Conservation (phyloP, 2,888 invertebrate species). For the Hofmannophila pseudospretella region DNA sequence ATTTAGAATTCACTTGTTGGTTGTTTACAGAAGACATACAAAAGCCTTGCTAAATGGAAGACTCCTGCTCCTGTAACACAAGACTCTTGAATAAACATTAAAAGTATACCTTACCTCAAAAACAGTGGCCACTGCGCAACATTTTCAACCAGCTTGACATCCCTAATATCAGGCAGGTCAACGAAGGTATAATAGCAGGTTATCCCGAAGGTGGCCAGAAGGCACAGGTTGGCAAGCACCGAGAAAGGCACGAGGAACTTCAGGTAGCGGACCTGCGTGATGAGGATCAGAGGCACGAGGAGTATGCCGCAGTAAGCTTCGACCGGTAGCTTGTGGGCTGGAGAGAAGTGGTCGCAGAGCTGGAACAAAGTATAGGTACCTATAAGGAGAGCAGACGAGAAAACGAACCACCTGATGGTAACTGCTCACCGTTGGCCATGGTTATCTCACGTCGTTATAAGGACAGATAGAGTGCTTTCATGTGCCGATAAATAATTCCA, state of each 20-base stretch:
- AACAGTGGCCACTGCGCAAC: slow-evolving; percentile 86
- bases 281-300: slow-evolving; percentile 81
- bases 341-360: slow-evolving; percentile 66
- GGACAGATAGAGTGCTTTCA: too few relatives aligned
- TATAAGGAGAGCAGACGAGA: too few relatives aligned
- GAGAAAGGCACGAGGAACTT: slow-evolving; percentile 94
- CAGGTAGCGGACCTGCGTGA: slow-evolving; percentile 83
- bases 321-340: slow-evolving; percentile 61
- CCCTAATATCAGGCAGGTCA: slow-evolving; percentile 40
- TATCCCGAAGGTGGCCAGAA: slow-evolving; percentile 86
- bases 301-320: slow-evolving; percentile 82
- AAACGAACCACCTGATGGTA: too few relatives aligned
- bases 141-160: slow-evolving; percentile 54
- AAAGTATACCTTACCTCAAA: slow-evolving; percentile 83
- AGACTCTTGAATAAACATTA: too few relatives aligned
- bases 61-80: too few relatives aligned
- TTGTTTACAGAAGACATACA: too few relatives aligned
- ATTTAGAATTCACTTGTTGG: too few relatives aligned
- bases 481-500: too few relatives aligned
- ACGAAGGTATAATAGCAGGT: slow-evolving; percentile 89
- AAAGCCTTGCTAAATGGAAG: too few relatives aligned
- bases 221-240: slow-evolving; percentile 88
- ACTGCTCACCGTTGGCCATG: too few relatives aligned
- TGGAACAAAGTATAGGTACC: slow-evolving; percentile 63
- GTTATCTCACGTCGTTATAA: too few relatives aligned